These are phyloP conservation scores for Drosophila ambigua DNA, from an alignment of 1,140 invertebrate genomes.

Conservation along the genomic window DNA sequence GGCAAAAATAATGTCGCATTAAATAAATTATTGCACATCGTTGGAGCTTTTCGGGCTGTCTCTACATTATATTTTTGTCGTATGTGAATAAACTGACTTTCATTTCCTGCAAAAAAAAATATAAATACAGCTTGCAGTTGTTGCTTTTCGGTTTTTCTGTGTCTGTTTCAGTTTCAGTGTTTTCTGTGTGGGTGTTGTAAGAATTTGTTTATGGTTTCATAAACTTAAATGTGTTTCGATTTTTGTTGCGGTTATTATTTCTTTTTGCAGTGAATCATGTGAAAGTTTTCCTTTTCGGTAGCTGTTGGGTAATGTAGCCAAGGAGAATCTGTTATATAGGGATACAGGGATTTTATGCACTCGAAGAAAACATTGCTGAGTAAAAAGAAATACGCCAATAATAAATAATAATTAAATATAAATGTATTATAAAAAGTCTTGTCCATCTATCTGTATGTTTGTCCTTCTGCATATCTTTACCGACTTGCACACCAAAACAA, in stretches of 20 bases:
- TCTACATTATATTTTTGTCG: conserved; percentile 1
- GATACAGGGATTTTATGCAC: too few relatives aligned
- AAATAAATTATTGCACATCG: conserved; percentile 75
- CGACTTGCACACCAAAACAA: neutral
- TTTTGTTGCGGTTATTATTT: conserved; percentile 21
- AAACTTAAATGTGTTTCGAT: conserved; percentile 35
- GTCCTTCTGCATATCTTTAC: too few relatives aligned
- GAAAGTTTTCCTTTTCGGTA: conserved; percentile 8
- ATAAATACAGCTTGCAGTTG: conserved; percentile 16
- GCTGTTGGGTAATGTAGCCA: neutral
- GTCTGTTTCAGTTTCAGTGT: conserved; percentile 1
- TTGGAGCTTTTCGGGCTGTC: conserved; percentile 27
- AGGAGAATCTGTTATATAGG: neutral
- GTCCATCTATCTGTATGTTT: neutral
- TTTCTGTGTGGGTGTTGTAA: conserved; percentile 39
- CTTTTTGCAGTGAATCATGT: conserved; percentile 36
- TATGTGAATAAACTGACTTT: conserved; percentile 56
- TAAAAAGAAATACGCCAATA: too few relatives aligned
- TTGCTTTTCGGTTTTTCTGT: conserved; percentile 28
- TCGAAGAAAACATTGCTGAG: too few relatives aligned
- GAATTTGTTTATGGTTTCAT: conserved; percentile 49
- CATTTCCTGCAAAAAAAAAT: conserved; percentile 64
- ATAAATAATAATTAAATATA: too few relatives aligned
- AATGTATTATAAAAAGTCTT: too few relatives aligned
- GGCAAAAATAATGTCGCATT: conserved; percentile 67